These are phyloP conservation scores for Lacerta bilineata DNA, from an alignment of 2,797 vertebrate genomes.

Conservation along the genomic window DNA sequence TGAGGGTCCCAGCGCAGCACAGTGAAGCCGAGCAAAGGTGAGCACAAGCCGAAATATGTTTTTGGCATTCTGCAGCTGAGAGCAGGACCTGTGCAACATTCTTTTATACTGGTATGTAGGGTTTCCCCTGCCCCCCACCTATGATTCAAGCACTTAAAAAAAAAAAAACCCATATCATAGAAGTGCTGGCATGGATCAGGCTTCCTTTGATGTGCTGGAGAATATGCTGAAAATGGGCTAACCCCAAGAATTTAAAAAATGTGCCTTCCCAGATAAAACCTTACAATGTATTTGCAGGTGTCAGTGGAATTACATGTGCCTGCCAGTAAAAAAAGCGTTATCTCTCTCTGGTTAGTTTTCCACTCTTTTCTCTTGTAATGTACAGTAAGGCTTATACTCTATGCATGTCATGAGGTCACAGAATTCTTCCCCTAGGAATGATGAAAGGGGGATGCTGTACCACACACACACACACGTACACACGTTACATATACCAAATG, in stretches of 20 bases:
- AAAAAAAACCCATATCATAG: neutral
- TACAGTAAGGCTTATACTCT: too few species aligned
- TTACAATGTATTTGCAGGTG: neutral
- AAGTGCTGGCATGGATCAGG: neutral
- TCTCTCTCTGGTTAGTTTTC: neutral
- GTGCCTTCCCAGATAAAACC: neutral
- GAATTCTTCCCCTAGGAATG: neutral
- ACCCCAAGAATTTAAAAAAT: neutral
- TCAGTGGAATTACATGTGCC: neutral
- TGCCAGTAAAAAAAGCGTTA: neutral
- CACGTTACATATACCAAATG: neutral
- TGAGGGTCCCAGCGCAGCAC: neutral
- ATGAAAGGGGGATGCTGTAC: neutral
- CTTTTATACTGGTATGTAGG: neutral
- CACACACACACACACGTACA: too few species aligned
- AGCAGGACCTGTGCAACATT: neutral
- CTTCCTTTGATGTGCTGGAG: neutral
- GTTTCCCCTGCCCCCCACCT: neutral
- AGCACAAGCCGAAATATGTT: neutral
- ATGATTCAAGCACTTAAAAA: neutral
- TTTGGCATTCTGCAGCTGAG: rapidly evolving
- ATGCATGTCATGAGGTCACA: neutral
- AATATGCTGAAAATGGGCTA: neutral
- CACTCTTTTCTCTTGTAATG: neutral
- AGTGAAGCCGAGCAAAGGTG: neutral